Base-by-base conservation (phyloP, 2,888 invertebrate genomes). In the Mesochorus sp. region DNA sequence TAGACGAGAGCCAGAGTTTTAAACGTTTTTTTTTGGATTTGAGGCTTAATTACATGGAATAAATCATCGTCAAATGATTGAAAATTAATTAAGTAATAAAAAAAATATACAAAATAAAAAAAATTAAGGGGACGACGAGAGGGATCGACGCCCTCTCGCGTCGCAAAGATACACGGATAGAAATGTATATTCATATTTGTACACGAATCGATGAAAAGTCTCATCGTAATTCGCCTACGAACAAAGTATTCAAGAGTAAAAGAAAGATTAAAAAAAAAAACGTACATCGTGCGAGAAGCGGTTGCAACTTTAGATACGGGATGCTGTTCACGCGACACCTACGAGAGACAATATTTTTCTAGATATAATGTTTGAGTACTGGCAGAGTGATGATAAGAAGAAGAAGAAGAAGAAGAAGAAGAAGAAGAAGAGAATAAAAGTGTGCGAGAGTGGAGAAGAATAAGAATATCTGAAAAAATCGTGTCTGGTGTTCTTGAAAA, bases 1-100 rank as follows among this genome's bases (percentile, higher is more conserved):
- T 81, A 81, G 77, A 79, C 79, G 79, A 79, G 62, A 66, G 70
- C 68, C 70, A 79, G 61, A 79, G 70, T 79, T 71, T 76, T 72
- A 66, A n/a, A 79, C 78, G 68, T 71, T n/a, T n/a, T n/a, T n/a
- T n/a, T n/a, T 66, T 31, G 81, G 77, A 62, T 72, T 61, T 57
- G 47, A 76, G 74, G 76, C 76, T 77, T 66, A n/a, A 61, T 80
- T 73, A 68, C 76, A 31, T 51, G 53, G 62, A 66, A 77, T 44
- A 67, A 76, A 71, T 71, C 66, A 74, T 77, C 67, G 67, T 67
- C 37, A 42, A 71, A 42, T 42, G 39, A 57, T 28, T 62, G 8
- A 53, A 34, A 47, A 59, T 31, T 8, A 39, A 4, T n/a, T 44
- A 37, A 21, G 19, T 21, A 21, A 21, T 12, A 42, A 42, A 39